Evolutionary conservation across 2,888 invertebrate genomes (phyloP), one percentile per base, ranked within the genome.

Genomic region (Zhuqinia jingwanae): DNA sequence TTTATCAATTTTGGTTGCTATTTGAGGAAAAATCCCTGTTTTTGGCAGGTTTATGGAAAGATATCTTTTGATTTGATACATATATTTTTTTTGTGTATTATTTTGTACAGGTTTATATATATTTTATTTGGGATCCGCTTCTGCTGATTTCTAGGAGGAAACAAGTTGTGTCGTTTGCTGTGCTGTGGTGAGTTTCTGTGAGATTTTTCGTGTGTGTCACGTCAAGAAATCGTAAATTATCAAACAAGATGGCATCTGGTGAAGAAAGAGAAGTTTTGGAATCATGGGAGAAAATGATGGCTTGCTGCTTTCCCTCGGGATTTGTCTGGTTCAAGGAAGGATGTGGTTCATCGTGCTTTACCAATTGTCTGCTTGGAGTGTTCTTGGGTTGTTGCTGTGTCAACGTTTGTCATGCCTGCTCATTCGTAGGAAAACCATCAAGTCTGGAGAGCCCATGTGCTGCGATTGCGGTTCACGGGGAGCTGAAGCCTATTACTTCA

Each of bases 311-410:
- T 60, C 85, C 89, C 63, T 87, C 86, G 17, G 89, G 86, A 3
- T 88, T 86, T 36, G 89, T 89, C 5, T 89, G 89, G 89, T 83
- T 88, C 50, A 89, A 89, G 58, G 89, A 89, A 75, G 89, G 89
- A n/a, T 70, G 76, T 45, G 89, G 89, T 5, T 70, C 78, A 25
- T 42, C 81, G 42, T 89, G 89, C 56, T 87, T 80, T 30, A 5
- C 76, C n/a, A 89, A 89, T 50, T 42, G 36, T 20, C 1, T 79
- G 11, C 87, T 89, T 0, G 70, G 80, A 11, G 22, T 42, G 0
- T 27, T 80, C 15, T 20, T 76, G 0, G 83, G 88, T 1, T 8
- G 27, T 0, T 87, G 85, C 56, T 89, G 89, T 68, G 81, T 73
- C 78, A 53, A 88, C 47, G 76, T 88, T 8, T 89, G 89, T 50